Evolutionary conservation across 35 echinoderm and acorn worm genomes (phyloP).

Genomic region (Hemicentrotus pulcherrimus): DNA sequence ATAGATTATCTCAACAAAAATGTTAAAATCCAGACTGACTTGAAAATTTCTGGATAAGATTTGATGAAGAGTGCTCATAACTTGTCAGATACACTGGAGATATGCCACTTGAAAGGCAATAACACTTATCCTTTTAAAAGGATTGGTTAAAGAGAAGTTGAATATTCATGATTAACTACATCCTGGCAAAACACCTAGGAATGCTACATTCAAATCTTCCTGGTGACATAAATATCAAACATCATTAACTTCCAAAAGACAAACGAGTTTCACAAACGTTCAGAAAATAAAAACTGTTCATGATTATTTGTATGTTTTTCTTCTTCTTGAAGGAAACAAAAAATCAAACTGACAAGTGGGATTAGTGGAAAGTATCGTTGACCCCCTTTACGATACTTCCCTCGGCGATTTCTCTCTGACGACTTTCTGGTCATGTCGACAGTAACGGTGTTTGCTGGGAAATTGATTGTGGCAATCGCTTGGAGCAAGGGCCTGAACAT

Average conservation of each 20-base stretch:
- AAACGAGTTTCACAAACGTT: background rate
- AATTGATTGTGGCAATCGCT: slow-evolving; percentile 2
- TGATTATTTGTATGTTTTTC: background rate
- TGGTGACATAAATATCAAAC: slow-evolving; percentile 5
- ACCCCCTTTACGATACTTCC: slow-evolving; percentile 9
- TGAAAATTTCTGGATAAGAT: background rate
- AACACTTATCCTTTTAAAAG: background rate
- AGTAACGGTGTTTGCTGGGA: background rate
- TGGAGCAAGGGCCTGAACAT: background rate
- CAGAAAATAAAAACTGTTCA: background rate
- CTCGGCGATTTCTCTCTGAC: background rate
- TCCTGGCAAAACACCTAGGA: background rate
- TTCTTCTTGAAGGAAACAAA: background rate
- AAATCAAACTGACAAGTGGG: slow-evolving; percentile 10
- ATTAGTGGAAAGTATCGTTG: background rate
- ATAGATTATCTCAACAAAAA: background rate
- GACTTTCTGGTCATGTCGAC: slow-evolving; percentile 1
- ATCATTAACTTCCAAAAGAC: background rate
- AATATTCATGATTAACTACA: background rate
- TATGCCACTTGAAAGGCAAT: background rate
- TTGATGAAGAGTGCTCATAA: background rate
- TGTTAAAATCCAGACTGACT: background rate
- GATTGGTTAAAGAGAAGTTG: background rate
- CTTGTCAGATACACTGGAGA: background rate
- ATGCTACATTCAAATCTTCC: background rate